These are phyloP conservation scores for Agrochola lychnidis DNA, from an alignment of 2,888 invertebrate genomes.

Conservation along the genomic window DNA sequence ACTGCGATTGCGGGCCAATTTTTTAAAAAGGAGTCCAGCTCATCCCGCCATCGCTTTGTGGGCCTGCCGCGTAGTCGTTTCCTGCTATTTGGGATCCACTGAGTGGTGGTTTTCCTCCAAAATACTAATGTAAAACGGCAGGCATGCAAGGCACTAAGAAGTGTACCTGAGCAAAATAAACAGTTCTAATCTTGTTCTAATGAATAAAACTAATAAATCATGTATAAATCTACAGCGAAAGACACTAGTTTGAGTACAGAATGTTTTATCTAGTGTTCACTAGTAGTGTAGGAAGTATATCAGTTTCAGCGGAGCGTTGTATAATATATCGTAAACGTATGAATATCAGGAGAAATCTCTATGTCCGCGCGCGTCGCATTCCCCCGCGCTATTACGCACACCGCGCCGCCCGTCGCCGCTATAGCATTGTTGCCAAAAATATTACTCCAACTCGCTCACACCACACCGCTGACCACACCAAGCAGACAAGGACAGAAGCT, in stretches of 20 bases:
- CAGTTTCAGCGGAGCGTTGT: constrained; percentile 65
- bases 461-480: constrained; percentile 3
- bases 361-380: constrained; percentile 59
- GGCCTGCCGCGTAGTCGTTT: too few species aligned
- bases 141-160: neutral
- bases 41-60: too few species aligned
- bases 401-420: constrained; percentile 29
- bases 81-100: too few species aligned
- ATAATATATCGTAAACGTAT: constrained; percentile 60
- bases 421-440: constrained; percentile 71
- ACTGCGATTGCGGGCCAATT: too few species aligned
- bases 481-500: constrained; percentile 34
- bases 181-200: neutral
- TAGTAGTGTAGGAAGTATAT: constrained; percentile 36
- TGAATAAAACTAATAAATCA: neutral
- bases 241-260: constrained; percentile 14
- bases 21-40: too few species aligned
- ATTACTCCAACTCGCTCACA: constrained; percentile 49
- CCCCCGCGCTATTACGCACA: constrained; percentile 58
- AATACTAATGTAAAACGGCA: too few species aligned
- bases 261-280: constrained; percentile 10
- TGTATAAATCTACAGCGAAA: neutral
- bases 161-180: neutral
- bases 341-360: constrained; percentile 68
- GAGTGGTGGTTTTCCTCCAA: too few species aligned